These are phyloP conservation scores for Listronotus oregonensis DNA, from an alignment of 1,140 invertebrate genomes.

Conservation along the genomic window DNA sequence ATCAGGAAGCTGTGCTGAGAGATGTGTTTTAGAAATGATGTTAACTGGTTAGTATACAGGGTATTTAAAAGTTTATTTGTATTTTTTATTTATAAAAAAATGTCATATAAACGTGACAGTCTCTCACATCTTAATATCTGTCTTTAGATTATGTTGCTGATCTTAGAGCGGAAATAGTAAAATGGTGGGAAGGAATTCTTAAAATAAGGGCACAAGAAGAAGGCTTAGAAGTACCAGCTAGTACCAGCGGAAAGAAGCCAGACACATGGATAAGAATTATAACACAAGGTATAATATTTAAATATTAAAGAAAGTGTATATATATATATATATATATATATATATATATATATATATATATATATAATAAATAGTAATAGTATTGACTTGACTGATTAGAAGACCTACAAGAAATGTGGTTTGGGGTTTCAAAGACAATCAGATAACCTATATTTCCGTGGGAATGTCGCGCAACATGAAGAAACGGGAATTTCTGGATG, in stretches of 20 bases:
- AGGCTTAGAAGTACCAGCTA: slow-evolving; percentile 4
- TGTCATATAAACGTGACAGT: too few species aligned
- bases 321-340: too few species aligned
- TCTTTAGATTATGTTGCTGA: slow-evolving; percentile 81
- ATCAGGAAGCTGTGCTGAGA: slow-evolving; percentile 81
- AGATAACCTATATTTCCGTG: slow-evolving; percentile 88
- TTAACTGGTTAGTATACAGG: slow-evolving; percentile 57
- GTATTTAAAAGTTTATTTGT: too few species aligned
- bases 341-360: too few species aligned
- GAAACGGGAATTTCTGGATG: slow-evolving; percentile 72
- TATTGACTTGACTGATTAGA: too few species aligned
- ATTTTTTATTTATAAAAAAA: too few species aligned
- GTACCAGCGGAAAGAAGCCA: slow-evolving; percentile 29
- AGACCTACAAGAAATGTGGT: slow-evolving; percentile 87
- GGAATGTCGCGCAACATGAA: slow-evolving; percentile 78
- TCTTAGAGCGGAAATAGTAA: slow-evolving; percentile 88
- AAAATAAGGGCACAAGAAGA: slow-evolving; percentile 31
- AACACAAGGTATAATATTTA: slow-evolving; percentile 66
- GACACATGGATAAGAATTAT: slow-evolving; percentile 77
- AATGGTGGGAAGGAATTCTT: slow-evolving; percentile 77
- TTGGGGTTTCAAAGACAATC: slow-evolving; percentile 89
- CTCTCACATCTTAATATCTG: neutral
- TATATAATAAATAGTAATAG: too few species aligned
- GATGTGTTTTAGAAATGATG: slow-evolving; percentile 75
- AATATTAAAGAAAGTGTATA: too few species aligned